phyloP scores from a whole-genome alignment of 2,113 vertebrate genomes.

The Amblyornis subalaris region DNA sequence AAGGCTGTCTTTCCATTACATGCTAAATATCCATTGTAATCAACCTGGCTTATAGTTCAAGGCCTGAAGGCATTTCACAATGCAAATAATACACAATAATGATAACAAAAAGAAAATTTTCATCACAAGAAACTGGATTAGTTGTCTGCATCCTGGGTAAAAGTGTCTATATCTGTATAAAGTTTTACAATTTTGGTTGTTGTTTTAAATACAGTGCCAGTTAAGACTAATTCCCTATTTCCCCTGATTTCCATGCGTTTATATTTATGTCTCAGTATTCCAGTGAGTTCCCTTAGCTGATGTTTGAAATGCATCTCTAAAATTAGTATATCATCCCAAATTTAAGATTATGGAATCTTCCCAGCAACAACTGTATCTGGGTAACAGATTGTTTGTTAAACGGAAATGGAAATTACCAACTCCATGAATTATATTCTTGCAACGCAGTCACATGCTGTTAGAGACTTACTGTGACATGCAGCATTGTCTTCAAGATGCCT shows the following conservation, averaged over 20 bases:
- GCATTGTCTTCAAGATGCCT: neutral
- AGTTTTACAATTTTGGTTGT: neutral
- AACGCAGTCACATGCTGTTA: neutral
- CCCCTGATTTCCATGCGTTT: neutral
- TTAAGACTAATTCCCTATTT: neutral
- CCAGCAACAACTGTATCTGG: neutral
- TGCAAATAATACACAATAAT: conserved; percentile 27
- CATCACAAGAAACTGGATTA: neutral
- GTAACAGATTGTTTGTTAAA: conserved; percentile 34
- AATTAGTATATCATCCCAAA: neutral
- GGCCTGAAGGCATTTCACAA: neutral
- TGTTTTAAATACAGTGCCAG: neutral
- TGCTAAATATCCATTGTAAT: neutral
- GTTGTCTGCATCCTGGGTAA: neutral
- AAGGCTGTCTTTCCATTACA: conserved; percentile 2
- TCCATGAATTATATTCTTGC: neutral
- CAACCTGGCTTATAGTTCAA: neutral
- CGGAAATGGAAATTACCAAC: neutral
- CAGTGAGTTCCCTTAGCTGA: neutral
- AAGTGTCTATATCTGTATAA: neutral
- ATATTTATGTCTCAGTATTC: neutral
- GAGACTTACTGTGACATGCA: neutral
- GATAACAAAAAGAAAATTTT: conserved; percentile 8
- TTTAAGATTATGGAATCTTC: neutral
- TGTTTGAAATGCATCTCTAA: neutral